Evolutionary conservation across 2,888 invertebrate species (phyloP), one percentile per base, ranked within the genome.

Genomic region (Reticulitermes lucifugus): DNA sequence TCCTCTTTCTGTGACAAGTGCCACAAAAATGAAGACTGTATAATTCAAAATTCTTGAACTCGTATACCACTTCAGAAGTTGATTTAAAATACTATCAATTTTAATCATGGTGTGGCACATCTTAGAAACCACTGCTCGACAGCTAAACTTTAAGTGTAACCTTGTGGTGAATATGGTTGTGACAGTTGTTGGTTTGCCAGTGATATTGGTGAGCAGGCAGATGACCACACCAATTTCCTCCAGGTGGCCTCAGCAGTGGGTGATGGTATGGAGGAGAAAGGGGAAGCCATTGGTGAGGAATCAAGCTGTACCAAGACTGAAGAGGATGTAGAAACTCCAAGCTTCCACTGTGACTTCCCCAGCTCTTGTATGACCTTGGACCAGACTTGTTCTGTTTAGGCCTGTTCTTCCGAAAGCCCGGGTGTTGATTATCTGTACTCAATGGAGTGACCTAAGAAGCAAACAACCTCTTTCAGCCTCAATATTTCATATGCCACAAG

Each of bases 291-390:
- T 85, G 84, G 29, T 79, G 85, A 22, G 87, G 87, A 9, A 87
- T 59, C 43, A 87, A 29, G 25, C 60, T 85, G 83, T 86, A 87
- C 87, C 87, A 87, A 4, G 83, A 59, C 75, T 86, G 86, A 35
- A 87, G 81, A 41, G 84, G 46, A 41, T 75, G 86, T 12, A 60
- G 85, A 59, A 84, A 86, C 43, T 79, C 60, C 9, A 60, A 41
- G 35, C 77, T 75, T 29, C 51, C 46, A 43, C 35, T 75, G 43
- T 86, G 86, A 51, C 43, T 25, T 29, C 60, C 80, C 86, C 86
- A 86, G 21, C 60, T 46, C 79, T 85, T 85, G 22, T 77, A 79
- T 65, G 73, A 73, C 29, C 82, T 46, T 14, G 51, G 29, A 4
- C 59, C 82, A 43, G 60, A 60, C n/a, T 82, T 83, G 43, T 84